Evolutionary conservation across 2,888 invertebrate genomes (phyloP).

Genomic region (Tenodera sinensis): DNA sequence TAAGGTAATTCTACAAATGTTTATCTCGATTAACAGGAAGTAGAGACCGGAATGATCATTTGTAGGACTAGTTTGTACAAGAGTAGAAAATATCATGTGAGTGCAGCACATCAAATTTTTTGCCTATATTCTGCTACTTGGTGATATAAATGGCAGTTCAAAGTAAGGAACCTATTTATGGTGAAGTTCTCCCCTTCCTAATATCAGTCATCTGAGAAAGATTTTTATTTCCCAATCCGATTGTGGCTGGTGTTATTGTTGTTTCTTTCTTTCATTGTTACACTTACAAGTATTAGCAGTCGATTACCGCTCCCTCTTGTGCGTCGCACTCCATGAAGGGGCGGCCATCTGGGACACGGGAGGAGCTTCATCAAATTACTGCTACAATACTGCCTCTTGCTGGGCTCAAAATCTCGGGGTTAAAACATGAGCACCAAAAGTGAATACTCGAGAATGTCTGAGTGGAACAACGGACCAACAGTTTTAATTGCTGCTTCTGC

Average conservation of each 20-base stretch:
- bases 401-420: constrained; percentile 18
- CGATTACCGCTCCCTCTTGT: constrained; percentile 21
- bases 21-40: no score
- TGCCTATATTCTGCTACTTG: no score
- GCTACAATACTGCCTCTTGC: constrained; percentile 23
- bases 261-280: constrained; percentile 26
- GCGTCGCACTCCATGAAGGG: constrained; percentile 1
- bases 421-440: constrained; percentile 23
- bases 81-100: no score
- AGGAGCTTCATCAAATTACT: constrained; percentile 32
- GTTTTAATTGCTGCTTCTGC: no score
- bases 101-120: no score
- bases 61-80: no score
- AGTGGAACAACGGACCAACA: neutral
- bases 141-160: no score
- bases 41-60: no score
- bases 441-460: neutral
- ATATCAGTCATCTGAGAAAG: neutral
- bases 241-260: constrained; percentile 26
- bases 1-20: no score
- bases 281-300: constrained; percentile 29
- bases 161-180: neutral
- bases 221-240: constrained; percentile 13
- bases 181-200: neutral
- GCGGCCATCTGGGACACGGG: constrained; percentile 13